phyloP scores from a whole-genome alignment of 64 coral and sea anemone genomes.

The Stichodactyla mertensii region DNA sequence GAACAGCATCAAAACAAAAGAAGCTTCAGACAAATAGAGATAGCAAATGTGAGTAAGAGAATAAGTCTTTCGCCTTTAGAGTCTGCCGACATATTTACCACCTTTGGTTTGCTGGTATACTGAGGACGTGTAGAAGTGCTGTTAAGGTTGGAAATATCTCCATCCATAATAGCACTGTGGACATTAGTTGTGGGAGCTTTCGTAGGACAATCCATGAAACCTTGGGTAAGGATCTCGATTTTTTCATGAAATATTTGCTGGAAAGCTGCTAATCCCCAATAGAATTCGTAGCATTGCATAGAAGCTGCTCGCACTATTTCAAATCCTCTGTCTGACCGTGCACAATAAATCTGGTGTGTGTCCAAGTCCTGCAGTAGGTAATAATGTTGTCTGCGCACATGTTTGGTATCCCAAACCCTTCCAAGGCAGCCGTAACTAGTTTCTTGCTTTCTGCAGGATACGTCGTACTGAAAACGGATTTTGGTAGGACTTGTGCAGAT shows the following conservation, averaged over 20 bases:
- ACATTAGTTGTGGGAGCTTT: neutral
- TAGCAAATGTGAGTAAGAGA: neutral
- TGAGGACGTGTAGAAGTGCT: neutral
- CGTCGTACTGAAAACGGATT: neutral
- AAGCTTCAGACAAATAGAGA: neutral
- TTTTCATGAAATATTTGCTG: neutral
- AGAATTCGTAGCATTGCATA: slow-evolving; percentile 3
- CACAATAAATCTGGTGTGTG: neutral
- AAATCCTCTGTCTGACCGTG: neutral
- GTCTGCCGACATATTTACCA: neutral
- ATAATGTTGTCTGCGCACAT: neutral
- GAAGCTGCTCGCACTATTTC: neutral
- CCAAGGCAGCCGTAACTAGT: neutral
- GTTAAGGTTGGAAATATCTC: neutral
- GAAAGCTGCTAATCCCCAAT: neutral
- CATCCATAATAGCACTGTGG: neutral
- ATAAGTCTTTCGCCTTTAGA: neutral
- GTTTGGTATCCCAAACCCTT: neutral
- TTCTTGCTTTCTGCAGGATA: neutral
- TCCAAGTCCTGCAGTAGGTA: neutral
- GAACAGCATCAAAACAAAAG: neutral
- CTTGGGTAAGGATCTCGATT: neutral
- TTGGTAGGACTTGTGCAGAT: neutral
- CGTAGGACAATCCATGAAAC: slow-evolving; percentile 1
- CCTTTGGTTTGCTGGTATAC: neutral